Evolutionary conservation across 2,888 invertebrate species (phyloP), one percentile per base, ranked within the genome.

Genomic region (Oxyteleia sp.): DNA sequence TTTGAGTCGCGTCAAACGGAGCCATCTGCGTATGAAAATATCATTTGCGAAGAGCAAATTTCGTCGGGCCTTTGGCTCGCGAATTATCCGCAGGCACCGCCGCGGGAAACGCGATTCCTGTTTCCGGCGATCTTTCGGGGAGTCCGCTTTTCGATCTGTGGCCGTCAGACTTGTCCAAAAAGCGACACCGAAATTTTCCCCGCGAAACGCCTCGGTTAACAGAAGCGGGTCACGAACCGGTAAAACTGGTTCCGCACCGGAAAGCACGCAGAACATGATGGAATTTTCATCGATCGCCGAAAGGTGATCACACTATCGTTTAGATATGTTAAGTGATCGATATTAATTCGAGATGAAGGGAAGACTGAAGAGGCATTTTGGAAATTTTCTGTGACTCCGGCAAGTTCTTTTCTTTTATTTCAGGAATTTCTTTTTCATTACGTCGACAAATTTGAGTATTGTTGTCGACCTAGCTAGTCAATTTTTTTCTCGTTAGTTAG

Each of bases 1-100:
- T 76, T 76, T 59, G 61, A 78, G 72, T 78, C 76, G 69, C 76
- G 82, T 78, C 76, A 78, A 82, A 78, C 76, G 38, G 68, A 81
- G 69, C 16, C 81, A 64, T 69, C 74, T 63, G 47, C 71, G 61
- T 55, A 76, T 71, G 66, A 57, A 76, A 78, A 72, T 72, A 66
- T 59, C 41, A 71, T 76, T 55, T 32, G 45, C 55, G 32, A 18
- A 43, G 18, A 47, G 41, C 32, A 63, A 47, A 47, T 47, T 47
- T 18, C n/a, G 51, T 47, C 15, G 35, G 29, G 23, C 49, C 41
- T 59, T 75, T 51, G 20, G 10, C 18, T 2, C 18, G n/a, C 11
- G 0, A 7, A 38, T 13, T 38, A 3, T n/a, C 38, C 13, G 7
- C 38, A 5, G 2, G 38, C 13, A 5, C 13, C 13, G 0, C 3